A percentile compares a stretch with the other conserved stretches of the same genome.
Conservation (phyloP, 2,888 invertebrate genomes). For the Apamea sordens region DNA sequence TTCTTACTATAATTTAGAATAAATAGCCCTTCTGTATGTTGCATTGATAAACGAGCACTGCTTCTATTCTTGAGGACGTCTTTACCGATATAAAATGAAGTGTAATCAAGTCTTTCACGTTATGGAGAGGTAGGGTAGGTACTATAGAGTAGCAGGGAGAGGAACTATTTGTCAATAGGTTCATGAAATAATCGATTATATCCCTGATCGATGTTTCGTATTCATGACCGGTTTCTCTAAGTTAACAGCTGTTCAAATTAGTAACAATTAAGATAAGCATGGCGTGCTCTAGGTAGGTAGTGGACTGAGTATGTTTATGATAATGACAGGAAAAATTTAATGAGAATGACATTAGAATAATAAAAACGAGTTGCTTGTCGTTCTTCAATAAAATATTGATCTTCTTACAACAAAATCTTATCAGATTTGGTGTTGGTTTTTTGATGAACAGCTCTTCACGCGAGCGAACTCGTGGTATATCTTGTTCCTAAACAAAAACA, state of each 20-base stretch:
- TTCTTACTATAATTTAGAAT: not conserved
- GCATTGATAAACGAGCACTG: not conserved
- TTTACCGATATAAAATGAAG: not conserved
- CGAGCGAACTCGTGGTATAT: not conserved
- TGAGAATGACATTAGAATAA: not conserved
- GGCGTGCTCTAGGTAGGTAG: not conserved
- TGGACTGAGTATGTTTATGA: too few species aligned
- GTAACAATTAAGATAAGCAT: not conserved
- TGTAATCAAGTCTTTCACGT: not conserved
- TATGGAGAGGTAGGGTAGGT: too few species aligned
- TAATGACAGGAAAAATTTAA: too few species aligned
- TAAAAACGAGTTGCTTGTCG: not conserved
- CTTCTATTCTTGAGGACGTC: not conserved
- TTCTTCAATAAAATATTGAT: not conserved
- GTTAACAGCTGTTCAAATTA: not conserved
- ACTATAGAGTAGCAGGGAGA: too few species aligned
- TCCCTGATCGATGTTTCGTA: not conserved
- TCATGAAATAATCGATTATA: not conserved
- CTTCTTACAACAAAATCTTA: not conserved
- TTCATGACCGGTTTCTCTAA: not conserved
- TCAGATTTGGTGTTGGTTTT: not conserved
- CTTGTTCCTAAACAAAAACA: constrained; percentile 16
- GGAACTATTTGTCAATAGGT: not conserved
- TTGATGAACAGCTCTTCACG: not conserved
- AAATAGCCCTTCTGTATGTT: too few species aligned